Conservation (phyloP, 2,113 vertebrate species). For the Empidonax alnorum region DNA sequence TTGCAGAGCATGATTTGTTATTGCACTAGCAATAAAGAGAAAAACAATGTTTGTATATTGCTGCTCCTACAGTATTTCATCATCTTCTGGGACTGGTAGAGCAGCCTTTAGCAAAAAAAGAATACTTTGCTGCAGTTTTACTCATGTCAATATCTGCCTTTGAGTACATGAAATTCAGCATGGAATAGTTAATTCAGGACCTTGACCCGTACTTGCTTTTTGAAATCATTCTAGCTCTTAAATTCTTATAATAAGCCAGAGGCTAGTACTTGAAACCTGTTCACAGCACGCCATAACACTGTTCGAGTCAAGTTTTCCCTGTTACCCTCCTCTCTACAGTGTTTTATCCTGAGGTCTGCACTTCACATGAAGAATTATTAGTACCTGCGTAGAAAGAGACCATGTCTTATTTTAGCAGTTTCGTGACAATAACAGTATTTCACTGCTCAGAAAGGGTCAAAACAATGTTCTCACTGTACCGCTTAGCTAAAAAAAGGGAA, state of each 20-base stretch:
- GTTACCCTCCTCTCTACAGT: conserved; percentile 21
- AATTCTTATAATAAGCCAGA: conserved; percentile 40
- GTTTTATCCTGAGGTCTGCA: conserved; percentile 49
- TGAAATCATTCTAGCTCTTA: conserved; percentile 60
- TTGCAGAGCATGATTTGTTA: neutral
- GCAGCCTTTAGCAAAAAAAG: conserved; percentile 19
- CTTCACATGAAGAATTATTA: conserved; percentile 41
- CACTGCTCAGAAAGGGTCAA: conserved; percentile 42
- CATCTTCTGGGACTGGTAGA: conserved; percentile 29
- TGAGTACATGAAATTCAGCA: conserved; percentile 43
- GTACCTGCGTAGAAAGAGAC: neutral
- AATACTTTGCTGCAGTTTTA: conserved; percentile 24
- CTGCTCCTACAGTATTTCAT: conserved; percentile 24
- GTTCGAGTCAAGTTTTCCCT: conserved; percentile 15
- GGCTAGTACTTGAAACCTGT: conserved; percentile 43
- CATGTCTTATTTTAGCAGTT: conserved; percentile 38
- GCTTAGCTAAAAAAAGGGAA: conserved; percentile 16
- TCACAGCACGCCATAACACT: neutral
- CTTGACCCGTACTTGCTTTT: conserved; percentile 59
- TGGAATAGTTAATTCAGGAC: conserved; percentile 60
- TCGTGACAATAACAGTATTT: conserved; percentile 8
- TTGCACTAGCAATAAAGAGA: conserved; percentile 15
- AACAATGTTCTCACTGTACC: neutral
- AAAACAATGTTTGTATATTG: conserved; percentile 40
- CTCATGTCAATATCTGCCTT: conserved; percentile 41